These are phyloP conservation scores for Tipula confusa DNA, from an alignment of 2,888 invertebrate species.

Conservation along the genomic window DNA sequence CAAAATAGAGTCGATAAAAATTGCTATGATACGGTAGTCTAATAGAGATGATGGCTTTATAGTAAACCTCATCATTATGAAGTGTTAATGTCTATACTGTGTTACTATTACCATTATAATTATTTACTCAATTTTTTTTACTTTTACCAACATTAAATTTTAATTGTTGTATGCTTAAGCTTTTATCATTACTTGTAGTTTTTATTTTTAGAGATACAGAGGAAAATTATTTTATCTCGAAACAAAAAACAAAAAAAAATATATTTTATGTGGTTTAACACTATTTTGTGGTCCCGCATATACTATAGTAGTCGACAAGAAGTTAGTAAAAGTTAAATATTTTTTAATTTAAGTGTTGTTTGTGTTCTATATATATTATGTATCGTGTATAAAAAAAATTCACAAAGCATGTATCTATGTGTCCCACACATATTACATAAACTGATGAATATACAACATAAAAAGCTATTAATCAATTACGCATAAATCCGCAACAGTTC, in stretches of 20 bases:
- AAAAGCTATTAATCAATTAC: constrained; percentile 8
- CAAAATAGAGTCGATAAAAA: no score
- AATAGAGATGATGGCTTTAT: no score
- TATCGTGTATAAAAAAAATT: not conserved
- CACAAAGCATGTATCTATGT: not conserved
- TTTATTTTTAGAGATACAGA: not conserved
- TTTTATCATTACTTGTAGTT: not conserved
- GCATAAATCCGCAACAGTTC: constrained; percentile 3
- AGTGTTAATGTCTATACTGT: no score
- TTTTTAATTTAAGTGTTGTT: not conserved
- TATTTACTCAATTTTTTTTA: not conserved
- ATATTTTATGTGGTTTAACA: not conserved
- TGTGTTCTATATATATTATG: not conserved
- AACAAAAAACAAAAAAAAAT: not conserved
- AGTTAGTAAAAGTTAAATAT: constrained; percentile 8
- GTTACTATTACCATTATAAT: not conserved
- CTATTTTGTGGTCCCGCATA: not conserved
- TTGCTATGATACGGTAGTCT: no score
- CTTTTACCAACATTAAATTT: not conserved
- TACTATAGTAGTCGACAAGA: not conserved
- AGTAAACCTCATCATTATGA: no score
- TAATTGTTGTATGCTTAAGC: not conserved
- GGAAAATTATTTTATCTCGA: not conserved
- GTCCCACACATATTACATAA: not conserved
- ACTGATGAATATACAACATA: not conserved